These are phyloP conservation scores for Abscondita cerata DNA, from an alignment of 2,888 invertebrate species.

Conservation along the genomic window DNA sequence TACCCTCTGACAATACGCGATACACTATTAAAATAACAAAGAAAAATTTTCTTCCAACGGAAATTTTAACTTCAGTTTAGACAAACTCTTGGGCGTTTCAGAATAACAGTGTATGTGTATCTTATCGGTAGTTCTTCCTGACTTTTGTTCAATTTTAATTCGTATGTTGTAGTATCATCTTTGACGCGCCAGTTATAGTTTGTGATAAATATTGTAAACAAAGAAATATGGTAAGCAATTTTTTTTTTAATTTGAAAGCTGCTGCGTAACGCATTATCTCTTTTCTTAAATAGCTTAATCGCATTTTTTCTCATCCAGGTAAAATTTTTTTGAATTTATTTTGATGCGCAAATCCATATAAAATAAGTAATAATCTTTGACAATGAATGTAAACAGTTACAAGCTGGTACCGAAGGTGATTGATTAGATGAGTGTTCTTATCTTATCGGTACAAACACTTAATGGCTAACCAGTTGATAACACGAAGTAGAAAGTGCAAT, in stretches of 20 bases:
- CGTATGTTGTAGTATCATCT: conserved; percentile 9
- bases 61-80: no score
- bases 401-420: conserved; percentile 17
- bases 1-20: no score
- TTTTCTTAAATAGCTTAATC: no score
- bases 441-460: conserved; percentile 2
- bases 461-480: not conserved
- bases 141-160: conserved; percentile 15
- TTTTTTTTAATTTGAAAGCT: no score
- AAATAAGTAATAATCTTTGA: not conserved
- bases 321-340: no score
- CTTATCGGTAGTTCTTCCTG: conserved; percentile 30
- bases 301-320: no score
- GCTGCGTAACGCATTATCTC: no score
- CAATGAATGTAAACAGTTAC: conserved; percentile 15
- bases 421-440: conserved; percentile 1
- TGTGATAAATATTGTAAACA: no score
- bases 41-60: no score
- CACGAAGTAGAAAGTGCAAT: no score
- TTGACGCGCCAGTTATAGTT: conserved; percentile 1
- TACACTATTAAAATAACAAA: no score
- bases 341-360: not conserved
- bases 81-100: not conserved
- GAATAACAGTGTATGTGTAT: conserved; percentile 22
- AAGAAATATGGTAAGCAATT: conserved; percentile 4